phyloP scores from a whole-genome alignment of 2,888 invertebrate species.

The Parnassius orleans region DNA sequence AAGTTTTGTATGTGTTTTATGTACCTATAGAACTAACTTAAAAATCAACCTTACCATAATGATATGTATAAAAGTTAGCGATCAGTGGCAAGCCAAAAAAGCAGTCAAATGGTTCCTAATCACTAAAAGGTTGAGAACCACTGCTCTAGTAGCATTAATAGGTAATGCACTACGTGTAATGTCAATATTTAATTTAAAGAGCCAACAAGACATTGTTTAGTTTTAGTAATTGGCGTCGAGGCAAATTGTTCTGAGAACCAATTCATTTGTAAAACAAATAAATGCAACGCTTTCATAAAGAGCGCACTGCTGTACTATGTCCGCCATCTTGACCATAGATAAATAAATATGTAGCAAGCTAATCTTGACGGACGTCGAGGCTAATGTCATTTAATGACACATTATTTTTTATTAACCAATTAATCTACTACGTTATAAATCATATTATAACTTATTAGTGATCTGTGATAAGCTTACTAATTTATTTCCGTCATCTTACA shows the following conservation, averaged over 20 bases:
- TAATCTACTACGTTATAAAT: background rate
- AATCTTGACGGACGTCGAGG: conserved; percentile 3
- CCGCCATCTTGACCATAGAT: background rate
- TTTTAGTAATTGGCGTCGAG: conserved; percentile 55
- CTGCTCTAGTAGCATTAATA: background rate
- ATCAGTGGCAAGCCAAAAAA: no score
- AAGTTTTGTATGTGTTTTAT: no score
- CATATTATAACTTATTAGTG: no score
- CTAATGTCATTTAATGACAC: conserved; percentile 9
- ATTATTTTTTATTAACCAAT: conserved; percentile 6
- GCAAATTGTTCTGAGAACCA: conserved; percentile 52
- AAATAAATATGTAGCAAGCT: no score
- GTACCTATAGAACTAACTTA: no score
- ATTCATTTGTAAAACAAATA: conserved; percentile 58
- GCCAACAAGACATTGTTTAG: conserved; percentile 40
- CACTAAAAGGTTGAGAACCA: no score
- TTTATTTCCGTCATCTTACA: no score
- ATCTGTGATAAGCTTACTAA: no score
- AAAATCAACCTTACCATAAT: no score
- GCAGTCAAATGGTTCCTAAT: no score
- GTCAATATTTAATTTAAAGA: conserved; percentile 42
- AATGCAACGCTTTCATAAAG: conserved; percentile 30
- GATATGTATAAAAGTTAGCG: no score
- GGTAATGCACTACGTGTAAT: conserved; percentile 18
- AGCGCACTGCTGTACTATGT: conserved; percentile 10